Percentiles rank a stretch among this genome's conserved stretches.
phyloP scores from a whole-genome alignment of 2,797 vertebrate species.

The Chelon auratus region DNA sequence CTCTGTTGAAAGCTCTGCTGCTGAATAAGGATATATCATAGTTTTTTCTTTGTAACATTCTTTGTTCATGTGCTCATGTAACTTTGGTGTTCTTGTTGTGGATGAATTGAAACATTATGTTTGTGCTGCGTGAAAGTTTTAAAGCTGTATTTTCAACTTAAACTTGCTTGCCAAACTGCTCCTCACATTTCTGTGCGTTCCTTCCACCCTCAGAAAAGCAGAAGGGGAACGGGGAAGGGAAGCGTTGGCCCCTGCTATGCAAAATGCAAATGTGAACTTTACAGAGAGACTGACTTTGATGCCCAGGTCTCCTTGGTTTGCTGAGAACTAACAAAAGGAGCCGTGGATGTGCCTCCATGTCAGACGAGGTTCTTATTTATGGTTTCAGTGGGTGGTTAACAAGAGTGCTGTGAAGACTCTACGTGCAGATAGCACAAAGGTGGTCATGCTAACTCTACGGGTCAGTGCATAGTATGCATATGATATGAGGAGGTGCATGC shows the following conservation, averaged over 20 bases:
- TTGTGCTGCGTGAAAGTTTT: neutral
- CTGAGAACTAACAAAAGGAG: constrained; percentile 64
- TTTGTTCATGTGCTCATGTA: neutral
- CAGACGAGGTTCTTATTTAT: constrained; percentile 71
- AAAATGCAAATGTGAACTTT: constrained; percentile 87
- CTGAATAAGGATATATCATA: neutral
- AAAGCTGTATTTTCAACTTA: constrained; percentile 6
- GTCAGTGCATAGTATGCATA: constrained; percentile 26
- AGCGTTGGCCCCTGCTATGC: constrained; percentile 40
- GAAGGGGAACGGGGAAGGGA: constrained; percentile 22
- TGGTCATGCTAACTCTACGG: constrained; percentile 33
- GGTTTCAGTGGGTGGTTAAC: constrained; percentile 70
- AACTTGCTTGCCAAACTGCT: constrained; percentile 10
- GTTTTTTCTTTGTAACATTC: constrained; percentile 4
- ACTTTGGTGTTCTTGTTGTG: neutral
- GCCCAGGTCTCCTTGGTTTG: constrained; percentile 57
- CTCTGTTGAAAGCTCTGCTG: neutral
- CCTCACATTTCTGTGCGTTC: constrained; percentile 19
- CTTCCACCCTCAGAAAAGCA: constrained; percentile 30
- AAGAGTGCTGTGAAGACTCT: constrained; percentile 57
- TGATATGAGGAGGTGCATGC: constrained; percentile 2
- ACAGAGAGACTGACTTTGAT: constrained; percentile 58
- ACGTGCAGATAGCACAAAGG: constrained; percentile 63
- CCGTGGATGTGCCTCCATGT: constrained; percentile 48
- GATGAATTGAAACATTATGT: neutral